phyloP scores from a whole-genome alignment of 2,113 vertebrate genomes.

The Bos javanicus region DNA sequence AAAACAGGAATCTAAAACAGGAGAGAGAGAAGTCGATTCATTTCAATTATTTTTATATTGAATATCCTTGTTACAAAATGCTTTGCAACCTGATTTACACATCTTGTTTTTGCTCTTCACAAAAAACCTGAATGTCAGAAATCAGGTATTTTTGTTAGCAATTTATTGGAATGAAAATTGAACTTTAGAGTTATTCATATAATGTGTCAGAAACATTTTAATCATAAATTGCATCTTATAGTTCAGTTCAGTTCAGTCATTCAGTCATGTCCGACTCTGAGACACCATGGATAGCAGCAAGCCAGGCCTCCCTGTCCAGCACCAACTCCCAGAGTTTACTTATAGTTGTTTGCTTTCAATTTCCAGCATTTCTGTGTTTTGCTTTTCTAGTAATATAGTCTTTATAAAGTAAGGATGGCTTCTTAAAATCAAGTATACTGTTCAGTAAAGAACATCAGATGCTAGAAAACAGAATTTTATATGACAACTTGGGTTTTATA shows the following conservation, averaged over 20 bases:
- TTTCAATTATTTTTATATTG: background rate
- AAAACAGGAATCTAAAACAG: background rate
- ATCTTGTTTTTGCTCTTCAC: background rate
- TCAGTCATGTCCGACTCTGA: rapidly evolving
- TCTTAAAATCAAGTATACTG: background rate
- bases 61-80: background rate
- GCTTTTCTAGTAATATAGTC: background rate
- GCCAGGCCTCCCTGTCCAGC: background rate
- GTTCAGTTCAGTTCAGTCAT: background rate
- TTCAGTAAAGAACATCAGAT: background rate
- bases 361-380: background rate
- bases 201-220: background rate
- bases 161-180: background rate
- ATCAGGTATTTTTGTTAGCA: background rate
- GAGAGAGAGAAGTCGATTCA: background rate
- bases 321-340: background rate
- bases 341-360: background rate
- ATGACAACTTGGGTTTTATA: background rate
- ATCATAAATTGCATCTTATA: background rate
- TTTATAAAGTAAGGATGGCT: background rate
- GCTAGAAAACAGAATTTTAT: background rate
- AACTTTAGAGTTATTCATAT: background rate
- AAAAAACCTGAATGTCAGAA: background rate
- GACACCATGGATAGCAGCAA: background rate
- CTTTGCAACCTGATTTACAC: background rate